Percentiles rank a stretch among this genome's conserved stretches.
phyloP scores from a whole-genome alignment of 2,797 vertebrate species.

The Mus caroli region DNA sequence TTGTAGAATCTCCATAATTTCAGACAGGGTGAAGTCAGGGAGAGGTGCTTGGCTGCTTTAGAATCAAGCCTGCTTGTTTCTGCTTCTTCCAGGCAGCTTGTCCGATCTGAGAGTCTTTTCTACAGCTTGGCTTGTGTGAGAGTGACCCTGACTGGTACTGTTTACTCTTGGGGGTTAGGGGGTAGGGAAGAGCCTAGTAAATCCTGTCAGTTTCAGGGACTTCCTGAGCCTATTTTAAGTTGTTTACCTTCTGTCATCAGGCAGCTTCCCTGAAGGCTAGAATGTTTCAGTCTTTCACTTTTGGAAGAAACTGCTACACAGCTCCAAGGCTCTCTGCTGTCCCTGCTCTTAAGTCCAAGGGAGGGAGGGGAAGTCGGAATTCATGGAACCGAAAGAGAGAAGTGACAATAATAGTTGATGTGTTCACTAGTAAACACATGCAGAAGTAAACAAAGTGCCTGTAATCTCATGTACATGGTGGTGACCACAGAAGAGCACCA shows the following conservation, averaged over 20 bases:
- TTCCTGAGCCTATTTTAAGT: neutral
- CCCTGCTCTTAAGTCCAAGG: neutral
- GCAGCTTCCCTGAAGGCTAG: neutral
- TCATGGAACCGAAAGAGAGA: neutral
- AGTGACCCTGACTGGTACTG: neutral
- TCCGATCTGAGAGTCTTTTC: neutral
- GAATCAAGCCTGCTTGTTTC: neutral
- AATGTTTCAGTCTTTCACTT: neutral
- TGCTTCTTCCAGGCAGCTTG: neutral
- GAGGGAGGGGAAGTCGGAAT: neutral
- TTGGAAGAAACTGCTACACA: neutral
- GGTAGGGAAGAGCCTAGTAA: neutral
- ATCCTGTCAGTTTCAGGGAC: neutral
- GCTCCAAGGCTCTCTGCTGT: neutral
- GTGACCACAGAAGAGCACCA: neutral
- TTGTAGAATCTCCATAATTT: conserved; percentile 3
- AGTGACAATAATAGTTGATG: neutral
- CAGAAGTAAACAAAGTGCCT: neutral
- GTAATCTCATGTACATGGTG: neutral
- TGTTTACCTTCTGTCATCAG: neutral
- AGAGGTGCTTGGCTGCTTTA: neutral
- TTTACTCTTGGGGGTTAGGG: neutral
- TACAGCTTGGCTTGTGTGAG: neutral
- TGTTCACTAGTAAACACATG: neutral
- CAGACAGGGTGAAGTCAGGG: neutral